These are phyloP conservation scores for Lepidurus arcticus DNA, from an alignment of 1,140 invertebrate species.

Conservation along the genomic window DNA sequence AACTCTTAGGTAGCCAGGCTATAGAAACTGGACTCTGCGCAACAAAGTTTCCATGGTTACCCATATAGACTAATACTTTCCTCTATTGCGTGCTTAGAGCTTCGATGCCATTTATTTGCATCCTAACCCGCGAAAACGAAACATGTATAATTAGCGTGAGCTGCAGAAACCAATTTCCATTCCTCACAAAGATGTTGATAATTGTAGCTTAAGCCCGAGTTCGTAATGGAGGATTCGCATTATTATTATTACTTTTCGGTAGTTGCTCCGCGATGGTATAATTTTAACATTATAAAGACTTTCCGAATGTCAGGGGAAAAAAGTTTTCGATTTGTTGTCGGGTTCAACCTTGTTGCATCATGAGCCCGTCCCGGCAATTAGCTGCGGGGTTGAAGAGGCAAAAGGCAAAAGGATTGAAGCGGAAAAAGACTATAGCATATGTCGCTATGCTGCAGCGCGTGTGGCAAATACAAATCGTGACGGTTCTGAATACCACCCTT, in stretches of 20 bases:
- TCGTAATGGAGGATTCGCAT: too few species aligned
- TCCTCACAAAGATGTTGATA: too few species aligned
- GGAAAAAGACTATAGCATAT: conserved; percentile 12
- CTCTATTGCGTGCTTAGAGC: too few species aligned
- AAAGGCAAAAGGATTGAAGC: background rate
- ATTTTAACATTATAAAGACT: background rate
- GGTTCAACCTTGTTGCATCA: background rate
- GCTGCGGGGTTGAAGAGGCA: background rate
- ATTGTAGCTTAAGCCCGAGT: too few species aligned
- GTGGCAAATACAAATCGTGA: conserved; percentile 6
- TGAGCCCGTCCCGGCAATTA: background rate
- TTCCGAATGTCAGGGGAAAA: background rate
- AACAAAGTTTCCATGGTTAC: conserved; percentile 18
- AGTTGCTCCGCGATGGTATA: too few species aligned
- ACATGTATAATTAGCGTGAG: too few species aligned
- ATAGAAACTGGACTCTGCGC: background rate
- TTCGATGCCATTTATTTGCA: too few species aligned
- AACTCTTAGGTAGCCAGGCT: background rate
- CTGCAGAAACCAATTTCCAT: too few species aligned
- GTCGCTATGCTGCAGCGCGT: conserved; percentile 5
- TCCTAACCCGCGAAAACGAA: too few species aligned
- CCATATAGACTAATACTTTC: background rate
- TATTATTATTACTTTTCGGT: too few species aligned
- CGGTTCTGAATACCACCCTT: conserved; percentile 2
- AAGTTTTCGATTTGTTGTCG: background rate